Evolutionary conservation across 2,888 invertebrate genomes (phyloP), one percentile per base, ranked within the genome.

Genomic region (Zaprionus obscuricornis): DNA sequence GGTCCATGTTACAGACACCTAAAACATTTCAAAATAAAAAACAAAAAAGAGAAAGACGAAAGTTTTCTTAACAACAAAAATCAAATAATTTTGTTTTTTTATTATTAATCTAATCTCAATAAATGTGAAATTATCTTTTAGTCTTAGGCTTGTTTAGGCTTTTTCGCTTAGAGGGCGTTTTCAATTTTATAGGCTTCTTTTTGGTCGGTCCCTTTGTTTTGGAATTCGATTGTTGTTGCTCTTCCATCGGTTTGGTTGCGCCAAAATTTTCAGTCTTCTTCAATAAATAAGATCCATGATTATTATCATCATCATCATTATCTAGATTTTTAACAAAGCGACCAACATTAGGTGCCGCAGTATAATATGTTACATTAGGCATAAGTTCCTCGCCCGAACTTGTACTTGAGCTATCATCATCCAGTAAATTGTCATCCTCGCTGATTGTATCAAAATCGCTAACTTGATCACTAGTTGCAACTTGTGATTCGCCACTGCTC

Each of bases 1-100:
- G 88, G 46, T 90, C 90, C 81, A 88, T 85, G 59, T 90, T 89
- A 71, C 90, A 90, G 60, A 90, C 87, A 62, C 90, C 90, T 90
- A 50, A 5, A 45, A 43, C 13, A 47, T 46, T 3, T 6, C 20
- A 34, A 18, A 27, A 8, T 2, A 42, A 7, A 40, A 26, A 40
- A 42, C 27, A 24, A 22, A 39, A 11, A 7, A 27, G 14, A 17
- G 22, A 7, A 50, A n/a, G n/a, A n/a, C n/a, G n/a, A n/a, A n/a
- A 20, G 20, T n/a, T 27, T 17, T 5, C 7, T 10, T 37, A 2
- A 33, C 8, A 50, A n/a, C n/a, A n/a, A n/a, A n/a, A n/a, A n/a
- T n/a, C n/a, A n/a, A n/a, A n/a, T n/a, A n/a, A n/a, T n/a, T n/a
- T n/a, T n/a, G n/a, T n/a, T n/a, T n/a, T n/a, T n/a, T n/a, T n/a